Evolutionary conservation across 2,113 vertebrate genomes (phyloP).

Genomic region (Terrapene triunguis): DNA sequence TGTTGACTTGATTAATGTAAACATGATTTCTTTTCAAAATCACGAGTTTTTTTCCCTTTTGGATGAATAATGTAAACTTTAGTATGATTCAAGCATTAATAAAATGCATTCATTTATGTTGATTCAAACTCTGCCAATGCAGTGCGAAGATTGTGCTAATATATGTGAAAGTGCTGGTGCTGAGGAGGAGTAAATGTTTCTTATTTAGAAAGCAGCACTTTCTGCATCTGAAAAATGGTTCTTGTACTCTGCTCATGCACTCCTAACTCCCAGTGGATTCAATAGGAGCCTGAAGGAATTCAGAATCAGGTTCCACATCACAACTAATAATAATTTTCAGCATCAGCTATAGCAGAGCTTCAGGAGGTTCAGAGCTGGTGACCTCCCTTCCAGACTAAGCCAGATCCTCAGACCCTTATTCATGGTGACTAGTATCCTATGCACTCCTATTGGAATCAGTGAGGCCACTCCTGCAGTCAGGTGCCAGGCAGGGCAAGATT

Average conservation of each 20-base stretch:
- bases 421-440: not conserved
- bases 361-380: not conserved
- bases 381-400: not conserved
- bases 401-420: not conserved
- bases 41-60: not conserved
- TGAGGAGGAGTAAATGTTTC: not conserved
- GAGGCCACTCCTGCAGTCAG: not conserved
- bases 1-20: not conserved
- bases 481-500: accelerated
- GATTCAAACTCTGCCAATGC: not conserved
- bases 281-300: accelerated
- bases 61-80: not conserved
- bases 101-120: not conserved
- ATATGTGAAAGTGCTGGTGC: not conserved
- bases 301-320: not conserved
- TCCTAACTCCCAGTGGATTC: not conserved
- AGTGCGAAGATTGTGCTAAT: accelerated
- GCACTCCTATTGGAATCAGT: not conserved
- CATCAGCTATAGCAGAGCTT: not conserved
- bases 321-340: not conserved
- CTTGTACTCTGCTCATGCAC: not conserved
- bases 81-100: not conserved
- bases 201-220: not conserved
- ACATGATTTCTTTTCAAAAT: not conserved
- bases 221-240: not conserved